phyloP scores from a whole-genome alignment of 2,113 vertebrate genomes.

The Zosterops borbonicus region DNA sequence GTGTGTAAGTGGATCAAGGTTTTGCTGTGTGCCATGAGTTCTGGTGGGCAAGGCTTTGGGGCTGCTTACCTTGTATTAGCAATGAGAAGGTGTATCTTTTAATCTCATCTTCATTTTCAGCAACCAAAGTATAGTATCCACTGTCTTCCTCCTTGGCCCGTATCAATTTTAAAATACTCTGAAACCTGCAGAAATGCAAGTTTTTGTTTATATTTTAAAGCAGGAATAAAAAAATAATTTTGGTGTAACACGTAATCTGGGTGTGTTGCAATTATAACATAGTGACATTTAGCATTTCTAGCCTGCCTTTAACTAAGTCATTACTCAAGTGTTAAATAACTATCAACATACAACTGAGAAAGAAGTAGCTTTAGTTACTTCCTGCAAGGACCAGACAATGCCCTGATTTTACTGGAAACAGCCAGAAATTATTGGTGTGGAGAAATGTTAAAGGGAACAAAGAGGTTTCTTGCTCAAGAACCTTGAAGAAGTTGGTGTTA shows the following conservation, averaged over 20 bases:
- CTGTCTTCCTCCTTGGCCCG: constrained; percentile 96
- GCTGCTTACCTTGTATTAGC: constrained; percentile 86
- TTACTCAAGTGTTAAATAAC: neutral
- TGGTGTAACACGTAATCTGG: neutral
- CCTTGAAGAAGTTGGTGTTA: neutral
- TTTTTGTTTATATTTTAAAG: neutral
- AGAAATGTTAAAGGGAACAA: neutral
- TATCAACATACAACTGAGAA: neutral
- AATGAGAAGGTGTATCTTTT: constrained; percentile 84
- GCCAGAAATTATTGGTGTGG: neutral
- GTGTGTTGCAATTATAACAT: neutral
- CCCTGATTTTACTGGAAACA: neutral
- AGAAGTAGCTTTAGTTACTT: neutral
- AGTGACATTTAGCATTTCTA: neutral
- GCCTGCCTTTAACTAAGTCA: neutral
- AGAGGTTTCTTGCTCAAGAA: neutral
- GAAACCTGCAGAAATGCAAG: constrained; percentile 76
- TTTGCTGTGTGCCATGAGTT: neutral
- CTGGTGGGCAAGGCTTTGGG: neutral
- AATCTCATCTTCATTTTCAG: constrained; percentile 83
- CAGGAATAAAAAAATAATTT: neutral
- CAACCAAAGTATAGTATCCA: constrained; percentile 89
- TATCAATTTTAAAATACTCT: constrained; percentile 87
- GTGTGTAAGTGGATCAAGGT: neutral
- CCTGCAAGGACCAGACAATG: neutral